These are phyloP conservation scores for Catocala sponsa DNA, from an alignment of 2,888 invertebrate species.

Conservation along the genomic window DNA sequence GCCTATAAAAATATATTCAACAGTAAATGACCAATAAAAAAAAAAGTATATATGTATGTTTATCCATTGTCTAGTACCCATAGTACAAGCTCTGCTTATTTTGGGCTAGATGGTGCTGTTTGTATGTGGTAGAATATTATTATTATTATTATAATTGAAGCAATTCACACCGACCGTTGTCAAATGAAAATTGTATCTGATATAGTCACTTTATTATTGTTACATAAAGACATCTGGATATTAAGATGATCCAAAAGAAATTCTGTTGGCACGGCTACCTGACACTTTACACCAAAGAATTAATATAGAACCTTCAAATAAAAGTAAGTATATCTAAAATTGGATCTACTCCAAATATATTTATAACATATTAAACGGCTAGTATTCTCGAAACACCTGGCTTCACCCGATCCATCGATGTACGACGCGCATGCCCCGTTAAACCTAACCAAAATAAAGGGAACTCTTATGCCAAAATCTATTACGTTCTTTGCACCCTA, in stretches of 20 bases:
- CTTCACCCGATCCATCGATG: conserved; percentile 55
- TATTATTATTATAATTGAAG: no score
- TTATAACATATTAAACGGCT: conserved; percentile 28
- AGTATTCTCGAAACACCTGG: conserved; percentile 40
- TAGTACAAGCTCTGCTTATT: no score
- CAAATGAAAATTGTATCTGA: no score
- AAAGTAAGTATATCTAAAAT: conserved; percentile 8
- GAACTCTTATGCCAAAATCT: conserved; percentile 49
- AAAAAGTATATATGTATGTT: no score
- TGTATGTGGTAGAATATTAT: no score
- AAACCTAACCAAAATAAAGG: conserved; percentile 49
- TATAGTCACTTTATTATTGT: no score
- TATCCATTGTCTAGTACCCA: no score
- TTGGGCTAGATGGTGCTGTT: no score
- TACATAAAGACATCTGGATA: no score
- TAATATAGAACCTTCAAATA: not conserved
- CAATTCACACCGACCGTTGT: no score
- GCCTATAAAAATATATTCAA: no score
- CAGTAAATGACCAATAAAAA: no score
- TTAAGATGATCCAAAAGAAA: not conserved
- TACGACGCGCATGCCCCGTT: conserved; percentile 66
- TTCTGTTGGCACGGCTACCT: not conserved
- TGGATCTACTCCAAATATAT: conserved; percentile 25
- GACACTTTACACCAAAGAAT: not conserved
- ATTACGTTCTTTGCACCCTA: conserved; percentile 50